Evolutionary conservation across 2,797 vertebrate genomes (phyloP).

Genomic region (Masticophis lateralis): DNA sequence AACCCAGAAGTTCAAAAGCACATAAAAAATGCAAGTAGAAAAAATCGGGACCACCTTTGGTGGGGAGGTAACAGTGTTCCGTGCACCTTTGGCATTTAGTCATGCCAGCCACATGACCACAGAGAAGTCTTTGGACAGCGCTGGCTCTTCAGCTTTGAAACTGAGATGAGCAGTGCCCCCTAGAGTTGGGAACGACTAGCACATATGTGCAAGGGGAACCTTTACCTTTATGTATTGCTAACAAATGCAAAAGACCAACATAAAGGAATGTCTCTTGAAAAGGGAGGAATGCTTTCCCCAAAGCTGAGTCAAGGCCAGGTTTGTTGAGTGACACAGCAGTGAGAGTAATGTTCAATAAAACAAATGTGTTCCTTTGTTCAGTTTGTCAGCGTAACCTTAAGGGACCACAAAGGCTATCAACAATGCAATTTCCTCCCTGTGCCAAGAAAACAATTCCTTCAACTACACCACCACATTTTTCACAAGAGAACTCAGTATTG

Average conservation of each 20-base stretch:
- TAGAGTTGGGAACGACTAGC: too few species aligned
- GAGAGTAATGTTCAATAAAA: constrained; percentile 14
- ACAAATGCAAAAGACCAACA: neutral
- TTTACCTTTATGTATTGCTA: neutral
- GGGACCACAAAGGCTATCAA: neutral
- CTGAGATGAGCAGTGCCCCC: too few species aligned
- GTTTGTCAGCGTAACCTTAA: constrained; percentile 28
- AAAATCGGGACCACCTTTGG: too few species aligned
- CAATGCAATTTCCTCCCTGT: constrained; percentile 33
- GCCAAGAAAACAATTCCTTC: constrained; percentile 30
- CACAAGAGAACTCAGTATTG: neutral
- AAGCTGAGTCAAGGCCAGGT: neutral
- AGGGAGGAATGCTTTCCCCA: neutral
- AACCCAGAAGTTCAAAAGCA: too few species aligned
- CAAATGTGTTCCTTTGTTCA: constrained; percentile 12
- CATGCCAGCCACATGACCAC: too few species aligned
- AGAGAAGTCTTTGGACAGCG: too few species aligned
- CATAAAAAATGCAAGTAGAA: too few species aligned
- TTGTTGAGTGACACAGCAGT: neutral
- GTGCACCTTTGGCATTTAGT: too few species aligned
- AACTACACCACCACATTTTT: constrained; percentile 11
- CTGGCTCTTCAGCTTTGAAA: too few species aligned
- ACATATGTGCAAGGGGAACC: too few species aligned
- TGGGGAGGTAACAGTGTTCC: too few species aligned
- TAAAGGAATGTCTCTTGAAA: neutral